These are phyloP conservation scores for Ochlodes sylvanus DNA, from an alignment of 2,888 invertebrate genomes.

Conservation along the genomic window DNA sequence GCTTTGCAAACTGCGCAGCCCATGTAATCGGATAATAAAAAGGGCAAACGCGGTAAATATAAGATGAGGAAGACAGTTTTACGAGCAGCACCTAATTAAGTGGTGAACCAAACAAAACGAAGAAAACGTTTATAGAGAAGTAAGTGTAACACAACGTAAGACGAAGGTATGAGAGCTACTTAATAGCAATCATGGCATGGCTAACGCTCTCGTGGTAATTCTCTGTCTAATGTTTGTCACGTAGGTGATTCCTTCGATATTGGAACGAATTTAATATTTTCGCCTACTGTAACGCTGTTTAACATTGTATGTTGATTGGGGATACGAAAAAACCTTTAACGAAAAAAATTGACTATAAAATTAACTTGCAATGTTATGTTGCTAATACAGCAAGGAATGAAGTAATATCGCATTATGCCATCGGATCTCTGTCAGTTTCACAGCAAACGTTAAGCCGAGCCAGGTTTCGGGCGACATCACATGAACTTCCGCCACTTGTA, in stretches of 20 bases:
- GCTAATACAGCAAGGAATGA: no score
- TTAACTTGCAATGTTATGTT: no score
- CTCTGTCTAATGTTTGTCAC: constrained; percentile 6
- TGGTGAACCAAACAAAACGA: constrained; percentile 81
- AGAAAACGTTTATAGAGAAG: constrained; percentile 73
- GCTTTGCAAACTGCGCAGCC: constrained; percentile 82
- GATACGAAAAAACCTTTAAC: no score
- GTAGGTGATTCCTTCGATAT: not conserved
- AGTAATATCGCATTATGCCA: no score
- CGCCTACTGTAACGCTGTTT: no score
- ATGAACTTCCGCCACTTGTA: no score
- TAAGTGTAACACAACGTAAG: constrained; percentile 51
- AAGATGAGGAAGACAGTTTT: constrained; percentile 86
- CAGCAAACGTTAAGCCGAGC: no score
- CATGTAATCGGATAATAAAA: constrained; percentile 85
- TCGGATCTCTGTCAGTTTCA: no score
- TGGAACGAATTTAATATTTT: no score
- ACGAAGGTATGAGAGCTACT: constrained; percentile 49
- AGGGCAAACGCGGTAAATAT: constrained; percentile 86
- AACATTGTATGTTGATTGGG: no score
- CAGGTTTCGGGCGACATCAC: no score
- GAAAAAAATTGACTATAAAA: no score
- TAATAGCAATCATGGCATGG: constrained; percentile 9
- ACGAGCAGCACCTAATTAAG: constrained; percentile 85
- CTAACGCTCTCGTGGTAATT: constrained; percentile 6